Base-by-base conservation (phyloP, 2,888 invertebrate genomes). In the Noctua janthina region DNA sequence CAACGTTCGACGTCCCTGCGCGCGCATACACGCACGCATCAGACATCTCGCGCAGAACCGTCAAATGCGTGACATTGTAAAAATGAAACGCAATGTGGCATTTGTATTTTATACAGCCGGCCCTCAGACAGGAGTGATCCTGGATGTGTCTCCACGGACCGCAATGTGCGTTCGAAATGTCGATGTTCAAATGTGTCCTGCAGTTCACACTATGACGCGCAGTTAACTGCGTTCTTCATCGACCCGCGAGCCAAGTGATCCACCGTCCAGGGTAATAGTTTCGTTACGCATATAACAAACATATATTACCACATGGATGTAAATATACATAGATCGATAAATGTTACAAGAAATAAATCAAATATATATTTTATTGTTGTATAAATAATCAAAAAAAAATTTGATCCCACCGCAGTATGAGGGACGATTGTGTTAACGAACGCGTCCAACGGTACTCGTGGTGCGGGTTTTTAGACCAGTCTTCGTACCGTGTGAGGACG, bases 121-220 rank as follows among this genome's bases (percentile, higher is more conserved):
- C 95, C 95, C 95, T 96, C 95, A 94, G 94, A 94, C 95, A 95
- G 95, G 93, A 94, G 95, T 96, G 95, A 95, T 95, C 96, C 95
- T 92, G 90, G 90, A 94, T 92, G 64, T 92, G 93, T 94, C 90
- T 94, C 94, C 95, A 93, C 93, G 94, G 94, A 96, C 96, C 96
- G 97, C 97, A 95, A 97, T 97, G 94, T 97, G 97, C 97, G 97
- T 97, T 97, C 97, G 95, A 97, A 97, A 95, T 95, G 96, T 97
- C 97, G 96, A 97, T 97, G 97, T 96, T 98, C 96, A 96, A 74
- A 91, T 96, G 97, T 66, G 66, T 66, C 66, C 66, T 74, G 96
- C 96, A 95, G 92, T 94, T 96, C 95, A 95, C 95, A 95, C 91
- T 93, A 92, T 93, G 92, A 92, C 94, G 92, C 95, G 94, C 94